Evolutionary conservation across 2,113 vertebrate genomes (phyloP).

Genomic region (Coptodon bakossiorum): DNA sequence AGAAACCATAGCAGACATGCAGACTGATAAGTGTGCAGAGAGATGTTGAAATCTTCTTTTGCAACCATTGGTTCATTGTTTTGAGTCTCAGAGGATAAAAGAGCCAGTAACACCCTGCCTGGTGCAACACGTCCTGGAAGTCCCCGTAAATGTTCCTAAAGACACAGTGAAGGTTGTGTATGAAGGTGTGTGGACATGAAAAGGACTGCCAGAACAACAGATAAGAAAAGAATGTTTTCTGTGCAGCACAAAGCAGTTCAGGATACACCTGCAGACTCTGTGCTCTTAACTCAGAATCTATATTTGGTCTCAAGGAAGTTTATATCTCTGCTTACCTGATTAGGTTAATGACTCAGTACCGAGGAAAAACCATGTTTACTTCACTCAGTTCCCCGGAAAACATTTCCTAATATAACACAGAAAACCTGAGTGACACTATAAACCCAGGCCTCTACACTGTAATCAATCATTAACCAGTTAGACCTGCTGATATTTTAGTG

Average conservation of each 20-base stretch:
- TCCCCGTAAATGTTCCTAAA: not conserved
- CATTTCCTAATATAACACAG: not conserved
- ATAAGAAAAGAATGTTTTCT: not conserved
- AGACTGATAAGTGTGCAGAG: not conserved
- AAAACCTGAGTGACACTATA: not conserved
- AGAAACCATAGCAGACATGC: not conserved
- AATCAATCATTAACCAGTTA: not conserved
- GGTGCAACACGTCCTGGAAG: slow-evolving; percentile 30
- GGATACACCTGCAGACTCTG: not conserved
- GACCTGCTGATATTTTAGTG: not conserved
- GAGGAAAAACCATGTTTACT: not conserved
- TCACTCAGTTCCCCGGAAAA: not conserved
- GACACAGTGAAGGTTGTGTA: not conserved
- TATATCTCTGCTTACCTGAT: not conserved
- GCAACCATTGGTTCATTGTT: not conserved
- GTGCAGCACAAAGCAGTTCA: not conserved
- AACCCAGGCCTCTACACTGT: rapidly evolving
- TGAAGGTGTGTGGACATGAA: not conserved
- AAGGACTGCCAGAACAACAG: not conserved
- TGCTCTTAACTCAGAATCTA: not conserved
- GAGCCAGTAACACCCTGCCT: not conserved
- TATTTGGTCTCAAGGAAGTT: not conserved
- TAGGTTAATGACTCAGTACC: not conserved
- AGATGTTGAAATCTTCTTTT: not conserved
- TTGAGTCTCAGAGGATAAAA: not conserved